These are phyloP conservation scores for Amphiprion ocellaris DNA, from an alignment of 2,113 vertebrate genomes.

Conservation along the genomic window DNA sequence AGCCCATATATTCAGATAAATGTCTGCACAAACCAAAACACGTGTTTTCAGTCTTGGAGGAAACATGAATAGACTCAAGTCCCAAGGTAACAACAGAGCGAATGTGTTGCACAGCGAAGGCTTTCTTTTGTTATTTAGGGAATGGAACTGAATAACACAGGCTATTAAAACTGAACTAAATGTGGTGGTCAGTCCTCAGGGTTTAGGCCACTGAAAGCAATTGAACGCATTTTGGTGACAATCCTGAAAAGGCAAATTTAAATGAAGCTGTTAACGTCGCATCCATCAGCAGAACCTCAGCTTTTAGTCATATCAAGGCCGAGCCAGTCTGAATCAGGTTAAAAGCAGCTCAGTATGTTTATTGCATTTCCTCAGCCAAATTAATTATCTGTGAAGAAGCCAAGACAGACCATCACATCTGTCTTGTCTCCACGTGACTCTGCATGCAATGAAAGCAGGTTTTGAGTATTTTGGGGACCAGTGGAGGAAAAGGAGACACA, in stretches of 20 bases:
- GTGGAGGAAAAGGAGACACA: constrained; percentile 49
- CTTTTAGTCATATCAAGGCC: constrained; percentile 83
- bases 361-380: constrained; percentile 88
- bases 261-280: constrained; percentile 55
- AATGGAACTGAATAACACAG: constrained; percentile 66
- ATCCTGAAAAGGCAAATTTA: constrained; percentile 63
- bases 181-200: constrained; percentile 86
- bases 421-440: constrained; percentile 37
- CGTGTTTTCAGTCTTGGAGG: constrained; percentile 85
- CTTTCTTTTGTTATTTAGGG: constrained; percentile 55
- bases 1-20: constrained; percentile 79
- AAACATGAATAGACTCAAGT: constrained; percentile 82
- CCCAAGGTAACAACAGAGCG: constrained; percentile 86
- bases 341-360: constrained; percentile 90
- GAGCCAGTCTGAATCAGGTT: constrained; percentile 88
- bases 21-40: constrained; percentile 83
- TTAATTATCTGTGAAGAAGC: constrained; percentile 88
- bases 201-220: constrained; percentile 69
- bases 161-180: constrained; percentile 75
- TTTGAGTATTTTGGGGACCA: constrained; percentile 64
- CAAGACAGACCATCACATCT: constrained; percentile 84
- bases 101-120: constrained; percentile 84
- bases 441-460: constrained; percentile 50
- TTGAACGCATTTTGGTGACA: constrained; percentile 43
- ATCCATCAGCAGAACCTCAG: constrained; percentile 48